phyloP scores from a whole-genome alignment of 1,140 invertebrate genomes.

The Drosophila pandora region DNA sequence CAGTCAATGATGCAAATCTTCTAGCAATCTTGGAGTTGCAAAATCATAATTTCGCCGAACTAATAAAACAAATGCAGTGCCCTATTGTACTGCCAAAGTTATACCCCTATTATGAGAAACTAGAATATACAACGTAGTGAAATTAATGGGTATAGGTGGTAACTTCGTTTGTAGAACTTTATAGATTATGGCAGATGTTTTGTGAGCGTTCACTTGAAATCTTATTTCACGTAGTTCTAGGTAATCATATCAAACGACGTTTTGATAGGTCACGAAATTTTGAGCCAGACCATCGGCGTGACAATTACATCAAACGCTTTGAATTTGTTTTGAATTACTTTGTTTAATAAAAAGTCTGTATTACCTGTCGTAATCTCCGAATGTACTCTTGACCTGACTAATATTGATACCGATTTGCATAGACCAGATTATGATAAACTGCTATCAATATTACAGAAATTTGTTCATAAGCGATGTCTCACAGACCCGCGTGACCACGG shows the following conservation, averaged over 20 bases:
- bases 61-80: constrained; percentile 2
- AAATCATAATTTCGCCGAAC: background rate
- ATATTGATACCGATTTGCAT: background rate
- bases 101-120: too few relatives aligned
- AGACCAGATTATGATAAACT: background rate
- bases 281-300: background rate
- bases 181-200: too few relatives aligned
- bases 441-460: background rate
- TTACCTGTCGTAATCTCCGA: background rate
- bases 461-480: constrained; percentile 9
- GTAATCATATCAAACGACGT: too few relatives aligned
- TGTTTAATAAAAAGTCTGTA: background rate
- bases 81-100: background rate
- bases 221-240: too few relatives aligned
- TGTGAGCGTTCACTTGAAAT: too few relatives aligned
- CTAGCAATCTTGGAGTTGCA: too few relatives aligned
- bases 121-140: too few relatives aligned
- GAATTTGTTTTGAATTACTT: too few relatives aligned
- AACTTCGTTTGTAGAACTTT: too few relatives aligned
- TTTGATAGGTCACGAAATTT: too few relatives aligned
- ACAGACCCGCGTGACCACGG: constrained; percentile 9
- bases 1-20: too few relatives aligned
- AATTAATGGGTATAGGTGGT: too few relatives aligned
- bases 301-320: background rate
- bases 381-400: background rate